Base-by-base conservation (phyloP, 2,797 vertebrate genomes). In the Coreius guichenoti region DNA sequence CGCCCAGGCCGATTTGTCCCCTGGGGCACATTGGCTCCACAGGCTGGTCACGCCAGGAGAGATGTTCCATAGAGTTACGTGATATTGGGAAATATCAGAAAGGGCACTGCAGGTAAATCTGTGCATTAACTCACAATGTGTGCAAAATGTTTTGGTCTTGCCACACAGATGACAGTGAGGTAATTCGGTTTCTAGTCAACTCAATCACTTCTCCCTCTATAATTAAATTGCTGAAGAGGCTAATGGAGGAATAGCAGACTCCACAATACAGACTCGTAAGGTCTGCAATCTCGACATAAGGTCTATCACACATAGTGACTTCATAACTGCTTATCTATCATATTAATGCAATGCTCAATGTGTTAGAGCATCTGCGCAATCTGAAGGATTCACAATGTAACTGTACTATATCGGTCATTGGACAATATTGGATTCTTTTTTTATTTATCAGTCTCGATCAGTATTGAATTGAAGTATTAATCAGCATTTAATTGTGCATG, bases 1-100 rank as follows among this genome's bases (percentile, higher is more conserved):
- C 95, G 94, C 94, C 95, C 94, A 84, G 92, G 94, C 93, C 93
- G 92, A 95, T 95, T 92, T 94, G 93, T 95, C 95, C 95, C 96
- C 93, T 31, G 93, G 92, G 95, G 94, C 94, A 91, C 88, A 82
- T 89, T 79, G 92, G 93, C 92, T 91, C 92, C 92, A 89, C 89
- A 91, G 92, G 88, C 81, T 90, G 86, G 92, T 90, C 91, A 91
- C 92, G 89, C 92, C 92, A 69, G 65, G 86, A 90, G 88, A 87
- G 83, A 90, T 84, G 85, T 85, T 88, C 86, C 90, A 87, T 92
- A 88, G 87, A 90, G 87, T 67, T 91, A 91, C 91, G 45, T 72
- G 45, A 72, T 74, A 63, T 89, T 90, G 90, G 90, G 89, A 92
- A 93, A 91, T 84, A 80, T 87, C 69, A 73, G 9, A 80, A 72